phyloP scores from a whole-genome alignment of 2,797 vertebrate species.

The Coracias cyanogaster region DNA sequence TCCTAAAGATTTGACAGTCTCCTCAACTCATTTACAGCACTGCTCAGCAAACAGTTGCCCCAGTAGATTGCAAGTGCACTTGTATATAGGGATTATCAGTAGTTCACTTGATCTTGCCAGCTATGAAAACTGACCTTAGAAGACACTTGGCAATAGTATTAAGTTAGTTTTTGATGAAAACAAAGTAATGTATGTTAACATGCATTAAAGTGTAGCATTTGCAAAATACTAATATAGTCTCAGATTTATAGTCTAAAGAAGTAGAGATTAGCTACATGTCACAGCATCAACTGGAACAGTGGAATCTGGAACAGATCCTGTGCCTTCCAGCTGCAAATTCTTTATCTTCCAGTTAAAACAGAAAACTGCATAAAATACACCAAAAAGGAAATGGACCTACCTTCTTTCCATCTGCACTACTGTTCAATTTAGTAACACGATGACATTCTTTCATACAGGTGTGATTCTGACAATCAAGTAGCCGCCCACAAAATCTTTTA shows the following conservation, averaged over 20 bases:
- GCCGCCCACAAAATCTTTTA: constrained; percentile 81
- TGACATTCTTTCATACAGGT: constrained; percentile 85
- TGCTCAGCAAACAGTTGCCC: neutral
- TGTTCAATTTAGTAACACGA: constrained; percentile 66
- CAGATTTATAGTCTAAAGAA: neutral
- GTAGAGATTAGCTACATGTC: neutral
- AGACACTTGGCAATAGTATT: neutral
- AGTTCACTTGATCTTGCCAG: neutral
- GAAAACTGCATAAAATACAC: neutral
- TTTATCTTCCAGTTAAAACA: neutral
- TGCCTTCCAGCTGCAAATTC: neutral
- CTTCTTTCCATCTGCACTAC: constrained; percentile 62
- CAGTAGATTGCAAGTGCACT: neutral
- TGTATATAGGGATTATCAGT: neutral
- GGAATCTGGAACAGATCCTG: neutral
- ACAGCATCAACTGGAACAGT: neutral
- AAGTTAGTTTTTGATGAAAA: neutral
- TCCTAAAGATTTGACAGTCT: neutral
- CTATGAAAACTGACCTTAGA: neutral
- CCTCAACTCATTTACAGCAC: neutral
- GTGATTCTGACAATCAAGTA: constrained; percentile 85
- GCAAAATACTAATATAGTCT: neutral
- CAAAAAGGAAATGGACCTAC: constrained; percentile 50
- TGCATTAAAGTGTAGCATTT: neutral
- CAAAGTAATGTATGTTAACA: neutral